These are phyloP conservation scores for Ammodytes marinus DNA, from an alignment of 2,113 vertebrate genomes.

Conservation along the genomic window DNA sequence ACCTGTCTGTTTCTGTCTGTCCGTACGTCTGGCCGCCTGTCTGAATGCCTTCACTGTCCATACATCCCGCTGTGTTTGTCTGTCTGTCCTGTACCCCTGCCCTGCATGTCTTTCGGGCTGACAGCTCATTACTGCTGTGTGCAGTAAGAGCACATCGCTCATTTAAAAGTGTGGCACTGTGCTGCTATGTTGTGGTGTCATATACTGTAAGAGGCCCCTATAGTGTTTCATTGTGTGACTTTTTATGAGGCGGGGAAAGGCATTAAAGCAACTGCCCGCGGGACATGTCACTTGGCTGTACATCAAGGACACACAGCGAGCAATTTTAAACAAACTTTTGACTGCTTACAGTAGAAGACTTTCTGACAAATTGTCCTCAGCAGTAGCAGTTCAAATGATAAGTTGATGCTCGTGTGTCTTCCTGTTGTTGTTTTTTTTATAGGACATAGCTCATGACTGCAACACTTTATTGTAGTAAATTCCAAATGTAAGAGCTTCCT, in stretches of 20 bases:
- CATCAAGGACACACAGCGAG: background rate
- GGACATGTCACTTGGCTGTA: slow-evolving; percentile 7
- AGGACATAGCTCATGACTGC: background rate
- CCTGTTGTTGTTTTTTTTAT: background rate
- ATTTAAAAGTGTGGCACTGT: slow-evolving; percentile 61
- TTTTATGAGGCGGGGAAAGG: slow-evolving; percentile 47
- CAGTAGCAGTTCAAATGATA: background rate
- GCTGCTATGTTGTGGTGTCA: slow-evolving; percentile 63
- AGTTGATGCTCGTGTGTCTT: background rate
- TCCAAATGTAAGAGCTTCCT: background rate
- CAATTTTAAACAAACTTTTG: background rate
- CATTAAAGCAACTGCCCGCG: slow-evolving; percentile 26
- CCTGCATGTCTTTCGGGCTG: slow-evolving; percentile 50
- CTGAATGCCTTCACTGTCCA: slow-evolving; percentile 42
- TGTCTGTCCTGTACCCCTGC: slow-evolving; percentile 44
- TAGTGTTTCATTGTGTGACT: slow-evolving; percentile 54
- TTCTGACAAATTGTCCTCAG: background rate
- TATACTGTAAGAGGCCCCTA: slow-evolving; percentile 24
- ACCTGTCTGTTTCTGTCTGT: slow-evolving; percentile 67
- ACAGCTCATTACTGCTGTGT: slow-evolving; percentile 62
- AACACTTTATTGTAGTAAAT: background rate
- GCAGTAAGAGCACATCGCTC: slow-evolving; percentile 54
- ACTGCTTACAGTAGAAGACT: background rate
- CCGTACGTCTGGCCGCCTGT: slow-evolving; percentile 52
- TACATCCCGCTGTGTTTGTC: slow-evolving; percentile 55